Conservation (phyloP, 1,140 invertebrate genomes). For the Andrena cerasifolii region DNA sequence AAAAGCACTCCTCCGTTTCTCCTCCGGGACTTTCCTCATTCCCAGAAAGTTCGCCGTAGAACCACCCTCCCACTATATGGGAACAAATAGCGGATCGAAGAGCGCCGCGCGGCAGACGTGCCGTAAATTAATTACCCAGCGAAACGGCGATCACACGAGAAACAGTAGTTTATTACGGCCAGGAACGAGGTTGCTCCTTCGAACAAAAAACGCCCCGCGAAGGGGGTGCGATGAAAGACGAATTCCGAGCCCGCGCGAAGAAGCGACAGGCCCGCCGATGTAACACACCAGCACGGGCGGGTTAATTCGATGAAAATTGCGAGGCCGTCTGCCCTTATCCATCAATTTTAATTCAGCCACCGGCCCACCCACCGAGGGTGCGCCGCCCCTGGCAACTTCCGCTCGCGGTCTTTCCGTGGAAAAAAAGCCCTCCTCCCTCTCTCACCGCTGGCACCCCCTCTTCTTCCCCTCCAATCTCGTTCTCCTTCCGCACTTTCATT, state of each 20-base stretch:
- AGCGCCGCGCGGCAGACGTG: neutral
- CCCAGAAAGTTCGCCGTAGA: neutral
- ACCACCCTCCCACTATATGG: neutral
- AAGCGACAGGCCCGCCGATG: constrained; percentile 35
- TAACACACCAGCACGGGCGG: constrained; percentile 16
- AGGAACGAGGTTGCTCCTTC: neutral
- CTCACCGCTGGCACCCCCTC: neutral
- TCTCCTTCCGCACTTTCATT: constrained; percentile 38
- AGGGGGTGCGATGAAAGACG: constrained; percentile 7
- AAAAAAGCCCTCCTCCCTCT: constrained; percentile 28
- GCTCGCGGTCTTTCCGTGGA: constrained; percentile 55
- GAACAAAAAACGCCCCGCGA: constrained; percentile 1
- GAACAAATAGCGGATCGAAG: constrained; percentile 17
- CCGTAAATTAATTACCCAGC: constrained; percentile 25
- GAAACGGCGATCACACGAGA: neutral
- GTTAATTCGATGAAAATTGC: constrained; percentile 66
- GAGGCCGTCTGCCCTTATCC: constrained; percentile 59
- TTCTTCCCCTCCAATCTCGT: constrained; percentile 23
- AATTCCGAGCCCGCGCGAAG: constrained; percentile 19
- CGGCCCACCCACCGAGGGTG: constrained; percentile 59
- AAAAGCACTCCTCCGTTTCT: neutral
- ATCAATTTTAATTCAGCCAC: constrained; percentile 65
- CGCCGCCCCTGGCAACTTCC: constrained; percentile 64
- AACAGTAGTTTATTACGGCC: neutral
- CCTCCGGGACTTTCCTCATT: no score